Conservation (phyloP, 2,113 vertebrate species). For the Microtus pennsylvanicus region DNA sequence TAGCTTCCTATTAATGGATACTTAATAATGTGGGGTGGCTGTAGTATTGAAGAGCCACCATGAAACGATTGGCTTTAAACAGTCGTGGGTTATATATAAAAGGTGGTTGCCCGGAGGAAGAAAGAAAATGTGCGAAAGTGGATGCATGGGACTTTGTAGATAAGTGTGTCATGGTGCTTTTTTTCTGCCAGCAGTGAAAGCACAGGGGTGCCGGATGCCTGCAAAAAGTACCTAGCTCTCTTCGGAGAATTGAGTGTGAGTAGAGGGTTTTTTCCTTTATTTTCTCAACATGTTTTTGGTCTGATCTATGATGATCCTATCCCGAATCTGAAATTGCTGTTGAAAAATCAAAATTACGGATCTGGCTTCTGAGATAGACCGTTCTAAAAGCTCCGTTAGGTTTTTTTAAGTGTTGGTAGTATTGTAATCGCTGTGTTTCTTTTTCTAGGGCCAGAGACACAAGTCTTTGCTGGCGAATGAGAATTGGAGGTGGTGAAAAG, state of each 20-base stretch:
- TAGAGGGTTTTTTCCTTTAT: neutral
- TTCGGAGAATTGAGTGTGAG: slow-evolving; percentile 36
- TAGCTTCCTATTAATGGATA: neutral
- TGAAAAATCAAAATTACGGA: slow-evolving; percentile 77
- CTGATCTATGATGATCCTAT: slow-evolving; percentile 87
- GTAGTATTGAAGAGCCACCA: neutral
- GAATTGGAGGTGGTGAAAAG: neutral
- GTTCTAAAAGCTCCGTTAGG: too few relatives aligned
- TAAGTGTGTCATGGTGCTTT: neutral
- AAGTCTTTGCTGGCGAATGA: neutral
- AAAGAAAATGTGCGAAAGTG: neutral
- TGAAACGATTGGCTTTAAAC: slow-evolving; percentile 40
- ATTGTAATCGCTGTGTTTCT: neutral
- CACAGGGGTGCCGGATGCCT: too few relatives aligned
- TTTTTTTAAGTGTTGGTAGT: neutral
- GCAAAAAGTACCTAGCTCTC: neutral
- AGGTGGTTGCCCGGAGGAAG: slow-evolving; percentile 79
- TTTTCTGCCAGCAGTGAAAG: neutral
- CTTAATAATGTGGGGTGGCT: neutral
- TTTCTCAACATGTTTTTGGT: slow-evolving; percentile 34
- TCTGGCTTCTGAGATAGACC: slow-evolving; percentile 83
- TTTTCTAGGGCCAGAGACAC: neutral
- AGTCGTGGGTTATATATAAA: slow-evolving; percentile 73
- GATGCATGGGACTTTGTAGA: neutral
- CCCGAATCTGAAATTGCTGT: slow-evolving; percentile 88